These are phyloP conservation scores for Psilopsiagon aurifrons DNA, from an alignment of 2,113 vertebrate species.

Conservation along the genomic window DNA sequence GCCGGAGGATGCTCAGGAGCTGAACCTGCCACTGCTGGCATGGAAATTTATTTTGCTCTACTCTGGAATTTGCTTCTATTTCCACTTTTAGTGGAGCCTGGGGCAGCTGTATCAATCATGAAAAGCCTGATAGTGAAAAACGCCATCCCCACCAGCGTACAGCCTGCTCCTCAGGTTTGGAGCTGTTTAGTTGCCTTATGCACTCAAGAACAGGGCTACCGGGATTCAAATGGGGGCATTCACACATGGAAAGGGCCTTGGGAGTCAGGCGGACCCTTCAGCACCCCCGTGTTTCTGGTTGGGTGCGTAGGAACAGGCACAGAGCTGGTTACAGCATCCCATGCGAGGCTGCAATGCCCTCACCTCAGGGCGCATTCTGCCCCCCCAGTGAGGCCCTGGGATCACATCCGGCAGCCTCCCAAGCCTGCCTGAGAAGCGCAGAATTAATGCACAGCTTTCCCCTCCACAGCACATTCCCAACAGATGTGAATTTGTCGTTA, in stretches of 20 bases:
- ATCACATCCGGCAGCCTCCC: background rate
- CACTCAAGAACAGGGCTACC: background rate
- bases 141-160: accelerated
- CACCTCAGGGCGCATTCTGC: background rate
- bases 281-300: background rate
- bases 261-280: background rate
- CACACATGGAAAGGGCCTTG: background rate
- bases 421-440: background rate
- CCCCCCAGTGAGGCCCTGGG: too few species aligned
- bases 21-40: background rate
- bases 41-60: background rate
- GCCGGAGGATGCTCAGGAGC: background rate
- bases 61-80: background rate
- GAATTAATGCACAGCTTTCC: background rate
- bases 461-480: background rate
- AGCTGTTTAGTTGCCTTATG: background rate
- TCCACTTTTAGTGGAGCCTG: background rate
- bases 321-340: background rate
- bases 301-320: background rate
- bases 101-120: background rate
- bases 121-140: conserved; percentile 6
- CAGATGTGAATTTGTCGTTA: background rate
- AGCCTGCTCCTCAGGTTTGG: background rate
- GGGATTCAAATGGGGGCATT: background rate
- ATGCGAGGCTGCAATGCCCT: accelerated